Conservation (phyloP, 2,888 invertebrate species). For the Tubulanus polymorphus region DNA sequence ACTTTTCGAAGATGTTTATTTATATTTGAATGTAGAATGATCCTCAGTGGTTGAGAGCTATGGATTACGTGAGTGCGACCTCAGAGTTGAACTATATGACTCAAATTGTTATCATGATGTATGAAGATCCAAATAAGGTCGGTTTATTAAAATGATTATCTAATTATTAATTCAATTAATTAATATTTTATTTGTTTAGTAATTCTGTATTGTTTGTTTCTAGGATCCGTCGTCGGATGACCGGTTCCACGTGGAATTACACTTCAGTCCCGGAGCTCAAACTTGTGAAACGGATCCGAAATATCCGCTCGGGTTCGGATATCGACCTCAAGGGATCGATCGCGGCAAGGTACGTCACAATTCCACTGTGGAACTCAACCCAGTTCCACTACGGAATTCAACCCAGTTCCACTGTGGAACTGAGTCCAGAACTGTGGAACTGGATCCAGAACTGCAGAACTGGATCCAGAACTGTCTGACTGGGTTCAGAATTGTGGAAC, state of each 20-base stretch:
- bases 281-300: slow-evolving; percentile 76
- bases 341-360: no score
- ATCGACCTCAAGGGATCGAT: no score
- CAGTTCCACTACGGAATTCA: no score
- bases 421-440: no score
- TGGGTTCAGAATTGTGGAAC: no score
- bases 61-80: slow-evolving; percentile 86
- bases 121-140: slow-evolving; percentile 95
- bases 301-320: slow-evolving; percentile 52
- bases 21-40: slow-evolving; percentile 64
- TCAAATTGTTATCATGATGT: slow-evolving; percentile 94
- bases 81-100: slow-evolving; percentile 99
- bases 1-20: not conserved
- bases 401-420: no score
- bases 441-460: no score
- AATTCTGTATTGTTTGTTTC: slow-evolving; percentile 11
- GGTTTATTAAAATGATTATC: not conserved
- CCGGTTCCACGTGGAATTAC: slow-evolving; percentile 94
- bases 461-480: no score
- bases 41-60: slow-evolving; percentile 96
- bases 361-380: no score
- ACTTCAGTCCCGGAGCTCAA: slow-evolving; percentile 94
- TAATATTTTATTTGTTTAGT: not conserved
- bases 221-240: slow-evolving; percentile 65
- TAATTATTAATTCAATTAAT: not conserved